Evolutionary conservation across 1,140 invertebrate species (phyloP).

Genomic region (Lasioglossum baleicum): DNA sequence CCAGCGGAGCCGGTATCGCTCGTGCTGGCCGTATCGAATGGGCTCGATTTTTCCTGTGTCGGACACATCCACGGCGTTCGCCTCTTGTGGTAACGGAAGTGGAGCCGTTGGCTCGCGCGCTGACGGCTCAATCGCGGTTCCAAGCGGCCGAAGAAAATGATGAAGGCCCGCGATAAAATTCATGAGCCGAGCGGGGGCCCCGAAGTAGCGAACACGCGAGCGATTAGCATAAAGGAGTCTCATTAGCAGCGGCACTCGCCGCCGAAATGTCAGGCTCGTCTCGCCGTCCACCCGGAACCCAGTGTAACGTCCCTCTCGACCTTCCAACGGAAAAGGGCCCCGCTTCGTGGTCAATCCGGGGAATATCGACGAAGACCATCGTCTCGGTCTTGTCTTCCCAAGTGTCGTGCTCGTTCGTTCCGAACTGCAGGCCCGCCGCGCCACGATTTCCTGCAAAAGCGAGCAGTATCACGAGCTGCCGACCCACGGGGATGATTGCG

Average conservation of each 20-base stretch:
- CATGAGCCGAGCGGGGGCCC: constrained; percentile 61
- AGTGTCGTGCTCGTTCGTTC: not conserved
- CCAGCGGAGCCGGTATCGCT: constrained; percentile 32
- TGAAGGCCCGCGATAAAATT: constrained; percentile 71
- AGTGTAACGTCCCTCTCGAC: constrained; percentile 19
- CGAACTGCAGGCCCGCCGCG: not conserved
- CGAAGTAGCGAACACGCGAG: constrained; percentile 67
- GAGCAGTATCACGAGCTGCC: no score
- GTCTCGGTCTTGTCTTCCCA: constrained; percentile 10
- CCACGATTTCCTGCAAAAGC: not conserved
- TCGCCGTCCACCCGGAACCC: constrained; percentile 60
- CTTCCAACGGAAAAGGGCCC: constrained; percentile 31
- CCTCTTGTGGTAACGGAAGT: constrained; percentile 40
- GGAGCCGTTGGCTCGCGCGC: constrained; percentile 32
- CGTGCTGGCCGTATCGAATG: constrained; percentile 26
- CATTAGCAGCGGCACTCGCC: constrained; percentile 67
- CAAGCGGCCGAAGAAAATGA: constrained; percentile 64
- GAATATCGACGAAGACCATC: constrained; percentile 36
- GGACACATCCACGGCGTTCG: not conserved
- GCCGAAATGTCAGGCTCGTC: constrained; percentile 60
- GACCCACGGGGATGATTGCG: no score
- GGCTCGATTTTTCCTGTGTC: constrained; percentile 35
- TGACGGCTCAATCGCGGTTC: constrained; percentile 68
- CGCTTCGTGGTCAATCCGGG: constrained; percentile 8
- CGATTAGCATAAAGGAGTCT: constrained; percentile 74